A percentile compares a stretch with the other conserved stretches of the same genome.
Evolutionary conservation across 2,888 invertebrate species (phyloP).

Genomic region (Meloe dianella): DNA sequence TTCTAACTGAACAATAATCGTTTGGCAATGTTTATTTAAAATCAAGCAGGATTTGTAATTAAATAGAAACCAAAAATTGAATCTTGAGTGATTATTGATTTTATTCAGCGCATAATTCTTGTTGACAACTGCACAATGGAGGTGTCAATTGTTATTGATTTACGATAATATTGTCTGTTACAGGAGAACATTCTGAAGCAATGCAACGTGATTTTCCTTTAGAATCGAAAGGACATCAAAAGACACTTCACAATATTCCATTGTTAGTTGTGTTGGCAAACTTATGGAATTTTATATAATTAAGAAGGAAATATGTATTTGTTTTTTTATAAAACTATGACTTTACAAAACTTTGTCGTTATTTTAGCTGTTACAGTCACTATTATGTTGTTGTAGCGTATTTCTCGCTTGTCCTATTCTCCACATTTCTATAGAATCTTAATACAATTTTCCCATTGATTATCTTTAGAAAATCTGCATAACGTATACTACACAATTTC

Average conservation of each 20-base stretch:
- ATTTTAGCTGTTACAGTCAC: background rate
- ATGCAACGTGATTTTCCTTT: constrained; percentile 68
- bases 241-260: constrained; percentile 6
- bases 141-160: constrained; percentile 31
- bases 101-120: background rate
- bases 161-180: constrained; percentile 48
- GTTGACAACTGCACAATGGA: background rate
- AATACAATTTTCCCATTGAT: background rate
- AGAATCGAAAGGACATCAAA: constrained; percentile 17
- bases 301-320: background rate
- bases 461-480: background rate
- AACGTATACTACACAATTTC: background rate
- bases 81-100: background rate
- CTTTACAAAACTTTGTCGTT: no score
- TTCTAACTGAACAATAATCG: background rate
- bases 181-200: constrained; percentile 66
- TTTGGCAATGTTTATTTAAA: background rate
- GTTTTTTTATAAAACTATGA: background rate
- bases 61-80: background rate
- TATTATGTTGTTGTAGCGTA: background rate
- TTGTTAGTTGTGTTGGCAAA: constrained; percentile 1
- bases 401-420: background rate
- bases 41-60: background rate
- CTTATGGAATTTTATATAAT: background rate
- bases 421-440: background rate